Percentiles rank a stretch among this genome's conserved stretches.
These are phyloP conservation scores for Ceyx melanurus DNA, from an alignment of 2,113 vertebrate genomes.

Conservation along the genomic window DNA sequence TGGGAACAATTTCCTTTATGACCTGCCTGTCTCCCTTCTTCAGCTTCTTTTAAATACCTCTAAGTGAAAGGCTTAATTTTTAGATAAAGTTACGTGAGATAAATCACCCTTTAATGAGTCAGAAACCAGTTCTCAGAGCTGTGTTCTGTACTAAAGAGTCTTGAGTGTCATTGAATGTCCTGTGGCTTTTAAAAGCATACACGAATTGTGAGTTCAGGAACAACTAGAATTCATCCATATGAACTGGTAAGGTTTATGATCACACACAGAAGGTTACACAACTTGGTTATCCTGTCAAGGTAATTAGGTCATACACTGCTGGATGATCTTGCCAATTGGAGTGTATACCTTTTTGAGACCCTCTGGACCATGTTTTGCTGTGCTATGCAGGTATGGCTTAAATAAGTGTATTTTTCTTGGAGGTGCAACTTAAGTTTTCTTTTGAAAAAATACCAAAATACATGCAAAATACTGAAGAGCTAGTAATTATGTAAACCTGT, in stretches of 20 bases:
- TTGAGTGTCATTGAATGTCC: neutral
- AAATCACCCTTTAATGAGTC: neutral
- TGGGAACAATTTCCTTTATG: neutral
- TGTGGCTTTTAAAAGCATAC: neutral
- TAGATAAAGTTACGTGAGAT: neutral
- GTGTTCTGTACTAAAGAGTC: neutral
- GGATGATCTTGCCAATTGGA: neutral
- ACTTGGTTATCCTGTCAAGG: neutral
- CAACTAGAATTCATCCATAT: neutral
- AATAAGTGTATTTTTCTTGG: neutral
- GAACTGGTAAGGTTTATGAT: neutral
- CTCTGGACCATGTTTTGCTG: neutral
- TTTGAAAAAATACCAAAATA: neutral
- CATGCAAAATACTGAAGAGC: neutral
- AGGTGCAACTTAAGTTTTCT: neutral
- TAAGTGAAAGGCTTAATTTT: neutral
- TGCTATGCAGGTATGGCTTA: neutral
- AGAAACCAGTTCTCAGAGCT: neutral
- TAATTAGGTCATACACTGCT: accelerated
- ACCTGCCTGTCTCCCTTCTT: neutral
- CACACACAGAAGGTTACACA: neutral
- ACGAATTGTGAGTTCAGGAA: neutral
- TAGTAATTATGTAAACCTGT: neutral
- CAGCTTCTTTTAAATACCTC: neutral
- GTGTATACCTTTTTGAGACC: accelerated